These are phyloP conservation scores for Parapsyche elsis DNA, from an alignment of 1,140 invertebrate genomes.

Conservation along the genomic window DNA sequence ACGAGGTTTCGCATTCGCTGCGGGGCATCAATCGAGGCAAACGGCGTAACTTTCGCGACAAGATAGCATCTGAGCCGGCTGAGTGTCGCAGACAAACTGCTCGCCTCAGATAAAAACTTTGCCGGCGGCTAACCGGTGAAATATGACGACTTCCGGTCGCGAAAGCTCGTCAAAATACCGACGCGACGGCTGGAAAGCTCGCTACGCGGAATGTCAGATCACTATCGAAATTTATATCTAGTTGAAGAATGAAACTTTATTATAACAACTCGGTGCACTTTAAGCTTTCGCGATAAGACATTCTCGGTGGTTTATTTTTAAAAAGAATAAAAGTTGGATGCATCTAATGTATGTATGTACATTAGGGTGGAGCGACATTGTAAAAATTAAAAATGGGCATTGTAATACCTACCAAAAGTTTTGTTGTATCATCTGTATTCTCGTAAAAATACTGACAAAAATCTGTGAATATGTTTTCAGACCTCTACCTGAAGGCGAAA, in stretches of 20 bases:
- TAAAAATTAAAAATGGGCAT: too few relatives aligned
- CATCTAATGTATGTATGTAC: neutral
- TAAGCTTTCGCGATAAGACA: conserved; percentile 11
- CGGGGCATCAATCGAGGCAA: too few relatives aligned
- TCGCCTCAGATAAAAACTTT: conserved; percentile 53
- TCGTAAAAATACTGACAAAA: too few relatives aligned
- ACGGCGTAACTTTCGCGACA: conserved; percentile 5
- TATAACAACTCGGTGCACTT: neutral
- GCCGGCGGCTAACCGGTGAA: conserved; percentile 40
- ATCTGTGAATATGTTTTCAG: too few relatives aligned
- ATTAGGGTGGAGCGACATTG: too few relatives aligned
- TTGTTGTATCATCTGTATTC: too few relatives aligned
- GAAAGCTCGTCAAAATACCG: conserved; percentile 50
- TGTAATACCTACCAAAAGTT: too few relatives aligned
- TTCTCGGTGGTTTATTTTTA: neutral
- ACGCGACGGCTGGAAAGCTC: conserved; percentile 37
- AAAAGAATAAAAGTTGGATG: neutral
- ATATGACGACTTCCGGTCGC: conserved; percentile 55
- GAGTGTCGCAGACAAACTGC: conserved; percentile 27
- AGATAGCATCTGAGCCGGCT: conserved; percentile 30
- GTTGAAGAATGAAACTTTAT: neutral
- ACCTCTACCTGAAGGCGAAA: too few relatives aligned
- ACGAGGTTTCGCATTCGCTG: too few relatives aligned
- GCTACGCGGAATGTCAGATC: conserved; percentile 28
- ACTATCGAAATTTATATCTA: conserved; percentile 26